Conservation (phyloP, 2,888 invertebrate genomes). For the Balanococcus diminutus region DNA sequence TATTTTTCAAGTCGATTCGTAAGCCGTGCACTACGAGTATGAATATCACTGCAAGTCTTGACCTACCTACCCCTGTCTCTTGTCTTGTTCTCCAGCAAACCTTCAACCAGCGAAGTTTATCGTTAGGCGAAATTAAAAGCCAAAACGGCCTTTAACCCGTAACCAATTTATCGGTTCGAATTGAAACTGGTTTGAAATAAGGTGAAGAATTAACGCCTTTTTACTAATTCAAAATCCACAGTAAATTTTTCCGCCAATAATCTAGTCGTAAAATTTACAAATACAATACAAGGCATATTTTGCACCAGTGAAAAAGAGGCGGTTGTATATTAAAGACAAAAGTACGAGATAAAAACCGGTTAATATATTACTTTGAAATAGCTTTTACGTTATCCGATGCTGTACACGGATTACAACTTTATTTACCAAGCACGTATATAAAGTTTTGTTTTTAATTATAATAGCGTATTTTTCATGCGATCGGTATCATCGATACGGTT, state of each 20-base stretch:
- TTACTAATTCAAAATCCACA: background rate
- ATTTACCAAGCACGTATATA: conserved; percentile 30
- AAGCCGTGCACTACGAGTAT: too few species aligned
- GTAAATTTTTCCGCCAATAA: background rate
- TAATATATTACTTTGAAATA: conserved; percentile 11
- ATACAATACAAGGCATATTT: background rate
- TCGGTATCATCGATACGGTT: conserved; percentile 13
- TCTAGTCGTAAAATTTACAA: background rate
- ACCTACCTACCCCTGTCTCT: too few species aligned
- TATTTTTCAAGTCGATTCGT: too few species aligned
- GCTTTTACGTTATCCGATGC: conserved; percentile 32
- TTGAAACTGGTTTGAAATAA: background rate
- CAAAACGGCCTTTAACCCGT: background rate
- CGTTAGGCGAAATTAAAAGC: background rate
- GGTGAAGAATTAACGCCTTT: background rate
- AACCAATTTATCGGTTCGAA: background rate
- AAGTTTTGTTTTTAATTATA: conserved; percentile 25
- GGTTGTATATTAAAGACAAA: background rate
- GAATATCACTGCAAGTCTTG: too few species aligned
- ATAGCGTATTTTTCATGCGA: conserved; percentile 16
- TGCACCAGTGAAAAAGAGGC: background rate
- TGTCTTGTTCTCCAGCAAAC: background rate
- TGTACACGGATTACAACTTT: conserved; percentile 31
- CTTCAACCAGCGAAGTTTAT: background rate
- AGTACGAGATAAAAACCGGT: conserved; percentile 8